Evolutionary conservation across 1,140 invertebrate genomes (phyloP).

Genomic region (Drosophila nigrodunni): DNA sequence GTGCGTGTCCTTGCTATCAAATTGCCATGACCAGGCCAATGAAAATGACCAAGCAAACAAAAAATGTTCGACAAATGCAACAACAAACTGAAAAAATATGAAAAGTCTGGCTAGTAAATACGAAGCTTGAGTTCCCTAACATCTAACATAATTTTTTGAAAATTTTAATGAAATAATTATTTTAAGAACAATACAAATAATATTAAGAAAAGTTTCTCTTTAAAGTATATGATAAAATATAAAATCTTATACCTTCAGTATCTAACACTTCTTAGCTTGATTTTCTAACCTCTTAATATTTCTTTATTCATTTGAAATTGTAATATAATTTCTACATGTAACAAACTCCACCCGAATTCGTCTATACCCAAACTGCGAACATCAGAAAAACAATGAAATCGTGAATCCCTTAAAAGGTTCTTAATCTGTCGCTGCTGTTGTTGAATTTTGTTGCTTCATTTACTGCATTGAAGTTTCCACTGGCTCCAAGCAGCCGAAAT

Average conservation of each 20-base stretch:
- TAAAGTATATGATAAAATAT: no score
- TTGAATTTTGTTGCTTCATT: conserved; percentile 74
- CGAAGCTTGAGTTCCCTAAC: no score
- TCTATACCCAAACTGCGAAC: neutral
- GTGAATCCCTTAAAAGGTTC: conserved; percentile 84
- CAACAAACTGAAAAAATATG: conserved; percentile 35
- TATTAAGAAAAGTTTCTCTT: no score
- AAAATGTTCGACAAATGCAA: conserved; percentile 28
- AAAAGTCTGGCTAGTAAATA: no score
- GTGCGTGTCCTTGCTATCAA: conserved; percentile 67
- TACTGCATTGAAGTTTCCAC: conserved; percentile 27
- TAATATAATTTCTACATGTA: neutral
- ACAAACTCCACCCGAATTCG: neutral
- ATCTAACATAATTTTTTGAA: no score
- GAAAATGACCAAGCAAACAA: conserved; percentile 65
- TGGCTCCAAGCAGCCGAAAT: conserved; percentile 1
- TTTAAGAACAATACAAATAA: no score
- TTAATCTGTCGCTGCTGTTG: conserved; percentile 79
- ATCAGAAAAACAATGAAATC: conserved; percentile 63
- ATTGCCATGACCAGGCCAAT: conserved; percentile 45
- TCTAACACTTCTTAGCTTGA: no score
- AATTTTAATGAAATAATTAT: no score
- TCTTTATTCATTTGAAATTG: neutral
- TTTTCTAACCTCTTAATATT: neutral
- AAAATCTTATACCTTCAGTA: no score